A percentile compares a stretch with the other conserved stretches of the same genome.
Evolutionary conservation across 2,113 vertebrate genomes (phyloP).

Genomic region (Alaudala cheleensis): DNA sequence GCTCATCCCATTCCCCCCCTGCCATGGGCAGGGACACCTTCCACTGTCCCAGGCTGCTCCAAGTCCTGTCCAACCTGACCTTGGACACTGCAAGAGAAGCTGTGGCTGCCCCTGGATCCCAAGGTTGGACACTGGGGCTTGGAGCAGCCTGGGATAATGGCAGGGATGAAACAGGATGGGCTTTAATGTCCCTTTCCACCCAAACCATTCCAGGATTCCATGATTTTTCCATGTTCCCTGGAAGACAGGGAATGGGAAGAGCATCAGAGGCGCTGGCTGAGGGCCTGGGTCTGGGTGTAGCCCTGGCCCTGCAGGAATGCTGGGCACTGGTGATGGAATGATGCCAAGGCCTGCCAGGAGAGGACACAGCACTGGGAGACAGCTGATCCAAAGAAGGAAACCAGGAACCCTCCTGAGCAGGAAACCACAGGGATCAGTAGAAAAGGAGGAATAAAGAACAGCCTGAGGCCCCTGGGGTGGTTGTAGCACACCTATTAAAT

Average conservation of each 20-base stretch:
- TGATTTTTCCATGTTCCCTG: background rate
- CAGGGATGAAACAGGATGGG: fast-evolving
- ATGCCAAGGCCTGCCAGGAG: background rate
- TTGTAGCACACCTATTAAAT: background rate
- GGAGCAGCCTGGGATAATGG: background rate
- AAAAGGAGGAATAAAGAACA: background rate
- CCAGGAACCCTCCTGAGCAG: background rate
- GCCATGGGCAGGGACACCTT: background rate
- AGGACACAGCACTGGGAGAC: background rate
- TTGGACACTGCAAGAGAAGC: background rate
- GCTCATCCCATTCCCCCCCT: fast-evolving
- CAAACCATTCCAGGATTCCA: background rate
- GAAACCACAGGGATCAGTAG: background rate
- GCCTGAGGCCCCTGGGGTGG: background rate
- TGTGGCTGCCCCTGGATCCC: background rate
- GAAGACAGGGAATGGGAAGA: background rate
- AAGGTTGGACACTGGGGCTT: background rate
- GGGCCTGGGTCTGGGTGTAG: background rate
- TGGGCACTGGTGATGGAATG: background rate
- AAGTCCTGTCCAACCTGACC: background rate
- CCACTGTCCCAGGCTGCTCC: background rate
- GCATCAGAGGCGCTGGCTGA: background rate
- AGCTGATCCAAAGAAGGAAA: background rate
- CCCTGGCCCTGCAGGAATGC: background rate
- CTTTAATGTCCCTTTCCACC: background rate